phyloP scores from a whole-genome alignment of 53 echinoderm and acorn worm genomes.

The Zoroaster sp. region DNA sequence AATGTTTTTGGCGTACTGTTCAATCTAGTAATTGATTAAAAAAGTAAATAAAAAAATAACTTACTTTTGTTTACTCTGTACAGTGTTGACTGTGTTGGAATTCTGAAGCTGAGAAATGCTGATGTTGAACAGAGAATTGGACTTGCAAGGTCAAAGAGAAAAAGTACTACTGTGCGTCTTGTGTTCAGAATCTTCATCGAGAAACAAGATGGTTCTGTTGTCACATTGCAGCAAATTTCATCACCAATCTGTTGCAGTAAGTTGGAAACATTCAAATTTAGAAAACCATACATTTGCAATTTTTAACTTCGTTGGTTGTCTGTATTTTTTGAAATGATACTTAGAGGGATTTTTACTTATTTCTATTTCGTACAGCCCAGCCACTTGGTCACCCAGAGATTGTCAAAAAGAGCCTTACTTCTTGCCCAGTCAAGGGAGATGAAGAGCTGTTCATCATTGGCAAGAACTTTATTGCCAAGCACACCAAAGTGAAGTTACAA shows the following conservation, averaged over 20 bases:
- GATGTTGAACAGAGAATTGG: slow-evolving; percentile 96
- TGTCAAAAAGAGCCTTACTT: slow-evolving; percentile 83
- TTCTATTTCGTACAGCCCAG: slow-evolving; percentile 83
- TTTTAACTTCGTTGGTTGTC: neutral
- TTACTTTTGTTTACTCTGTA: neutral
- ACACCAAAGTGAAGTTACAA: slow-evolving; percentile 85
- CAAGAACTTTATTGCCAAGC: slow-evolving; percentile 94
- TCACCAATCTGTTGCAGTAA: slow-evolving; percentile 94
- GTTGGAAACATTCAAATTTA: slow-evolving; percentile 23
- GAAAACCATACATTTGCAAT: neutral
- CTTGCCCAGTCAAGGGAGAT: slow-evolving; percentile 80
- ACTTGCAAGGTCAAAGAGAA: slow-evolving; percentile 86
- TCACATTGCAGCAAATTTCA: slow-evolving; percentile 71
- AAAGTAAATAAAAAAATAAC: neutral
- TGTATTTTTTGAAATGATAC: neutral
- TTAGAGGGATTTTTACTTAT: no score
- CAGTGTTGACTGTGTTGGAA: slow-evolving; percentile 93
- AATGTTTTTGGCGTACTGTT: no score
- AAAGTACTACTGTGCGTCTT: slow-evolving; percentile 90
- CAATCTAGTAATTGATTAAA: neutral
- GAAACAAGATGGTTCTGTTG: slow-evolving; percentile 60
- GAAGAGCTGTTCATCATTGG: slow-evolving; percentile 97
- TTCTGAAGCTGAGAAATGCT: slow-evolving; percentile 93
- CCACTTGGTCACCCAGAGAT: slow-evolving; percentile 97
- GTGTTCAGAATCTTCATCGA: slow-evolving; percentile 78